Percentiles rank a stretch among this genome's conserved stretches.
Conservation (phyloP, 2,113 vertebrate species). For the Nematolebias whitei region DNA sequence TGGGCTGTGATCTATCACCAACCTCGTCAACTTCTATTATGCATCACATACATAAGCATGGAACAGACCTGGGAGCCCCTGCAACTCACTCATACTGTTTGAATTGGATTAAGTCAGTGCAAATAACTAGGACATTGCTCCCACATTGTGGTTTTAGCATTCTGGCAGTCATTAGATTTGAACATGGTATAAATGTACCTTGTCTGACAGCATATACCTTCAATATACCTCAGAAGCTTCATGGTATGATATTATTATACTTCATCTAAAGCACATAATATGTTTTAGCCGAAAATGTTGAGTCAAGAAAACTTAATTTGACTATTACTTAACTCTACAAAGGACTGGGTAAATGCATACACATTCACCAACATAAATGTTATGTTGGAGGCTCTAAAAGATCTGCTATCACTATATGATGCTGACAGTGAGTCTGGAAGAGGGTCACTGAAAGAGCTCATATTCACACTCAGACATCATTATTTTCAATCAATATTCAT, state of each 20-base stretch:
- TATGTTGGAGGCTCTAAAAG: constrained; percentile 19
- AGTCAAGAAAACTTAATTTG: constrained; percentile 1
- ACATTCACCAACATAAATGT: constrained; percentile 24
- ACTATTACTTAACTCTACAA: constrained; percentile 43
- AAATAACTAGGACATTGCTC: constrained; percentile 65
- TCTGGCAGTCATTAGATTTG: constrained; percentile 67
- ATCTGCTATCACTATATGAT: constrained; percentile 56
- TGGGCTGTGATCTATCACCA: constrained; percentile 81
- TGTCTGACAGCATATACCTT: constrained; percentile 43
- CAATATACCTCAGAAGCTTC: constrained; percentile 54
- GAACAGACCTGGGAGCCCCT: constrained; percentile 65
- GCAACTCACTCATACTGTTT: constrained; percentile 74
- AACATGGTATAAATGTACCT: constrained; percentile 66
- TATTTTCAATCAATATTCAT: constrained; percentile 98
- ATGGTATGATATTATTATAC: constrained; percentile 26
- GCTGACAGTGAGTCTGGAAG: constrained; percentile 80
- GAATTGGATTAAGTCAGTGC: constrained; percentile 71
- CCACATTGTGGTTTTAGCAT: constrained; percentile 69
- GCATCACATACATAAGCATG: constrained; percentile 73
- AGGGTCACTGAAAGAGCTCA: constrained; percentile 84
- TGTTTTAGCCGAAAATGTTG: constrained; percentile 19
- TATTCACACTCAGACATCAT: constrained; percentile 95
- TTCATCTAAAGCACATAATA: constrained; percentile 40
- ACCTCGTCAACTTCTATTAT: constrained; percentile 79
- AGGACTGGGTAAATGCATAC: constrained; percentile 24